phyloP scores from a whole-genome alignment of 2,797 vertebrate genomes.

The Acestrorhynchus altus region DNA sequence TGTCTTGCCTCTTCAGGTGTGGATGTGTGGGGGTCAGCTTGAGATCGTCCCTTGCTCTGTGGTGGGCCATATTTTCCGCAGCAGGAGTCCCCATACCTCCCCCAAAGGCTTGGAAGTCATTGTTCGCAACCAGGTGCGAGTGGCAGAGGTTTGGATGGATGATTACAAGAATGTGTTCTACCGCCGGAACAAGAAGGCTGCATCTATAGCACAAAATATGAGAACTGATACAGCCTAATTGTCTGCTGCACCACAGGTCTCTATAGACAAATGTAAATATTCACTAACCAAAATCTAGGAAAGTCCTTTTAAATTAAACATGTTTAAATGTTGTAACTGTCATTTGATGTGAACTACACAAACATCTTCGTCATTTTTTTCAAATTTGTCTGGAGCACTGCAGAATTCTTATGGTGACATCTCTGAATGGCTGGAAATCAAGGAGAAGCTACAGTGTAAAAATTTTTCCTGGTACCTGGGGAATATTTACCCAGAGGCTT shows the following conservation, averaged over 20 bases:
- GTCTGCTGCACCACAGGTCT: background rate
- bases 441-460: constrained; percentile 79
- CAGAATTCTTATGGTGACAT: constrained; percentile 86
- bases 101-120: constrained; percentile 79
- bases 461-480: constrained; percentile 88
- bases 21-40: constrained; percentile 87
- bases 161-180: constrained; percentile 86
- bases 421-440: constrained; percentile 77
- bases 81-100: constrained; percentile 82
- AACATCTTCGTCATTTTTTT: background rate
- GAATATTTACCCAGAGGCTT: constrained; percentile 85
- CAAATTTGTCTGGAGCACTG: constrained; percentile 12
- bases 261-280: too few relatives aligned
- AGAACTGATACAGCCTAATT: background rate
- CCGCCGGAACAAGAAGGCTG: constrained; percentile 77
- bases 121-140: constrained; percentile 80
- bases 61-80: constrained; percentile 87
- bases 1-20: constrained; percentile 72
- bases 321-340: background rate
- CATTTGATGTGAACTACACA: background rate
- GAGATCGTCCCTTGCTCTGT: constrained; percentile 90
- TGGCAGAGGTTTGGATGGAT: constrained; percentile 91
- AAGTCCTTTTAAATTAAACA: background rate
- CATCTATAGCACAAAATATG: constrained; percentile 79
- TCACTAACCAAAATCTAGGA: too few relatives aligned